Percentiles rank a stretch among this genome's conserved stretches.
Conservation (phyloP, 2,113 vertebrate species). For the Bambusicola thoracicus region DNA sequence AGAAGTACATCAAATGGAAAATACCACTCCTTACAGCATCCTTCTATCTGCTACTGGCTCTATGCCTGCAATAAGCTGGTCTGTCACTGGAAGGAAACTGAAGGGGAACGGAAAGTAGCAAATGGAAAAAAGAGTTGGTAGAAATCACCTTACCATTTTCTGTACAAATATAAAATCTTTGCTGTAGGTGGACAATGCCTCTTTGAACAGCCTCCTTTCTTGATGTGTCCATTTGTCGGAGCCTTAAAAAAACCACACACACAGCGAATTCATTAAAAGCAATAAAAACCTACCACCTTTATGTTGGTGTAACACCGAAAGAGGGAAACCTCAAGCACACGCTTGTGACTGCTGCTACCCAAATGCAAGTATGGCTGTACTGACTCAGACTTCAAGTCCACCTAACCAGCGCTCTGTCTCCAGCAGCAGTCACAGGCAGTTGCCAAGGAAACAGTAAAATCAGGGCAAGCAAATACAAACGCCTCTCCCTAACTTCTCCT, state of each 20-base stretch:
- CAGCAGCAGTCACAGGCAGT: neutral
- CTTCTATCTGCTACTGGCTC: neutral
- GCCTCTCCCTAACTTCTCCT: neutral
- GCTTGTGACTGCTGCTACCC: neutral
- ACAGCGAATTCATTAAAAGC: neutral
- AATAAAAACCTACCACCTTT: neutral
- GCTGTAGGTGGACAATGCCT: constrained; percentile 85
- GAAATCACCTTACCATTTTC: constrained; percentile 80
- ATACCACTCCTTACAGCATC: rapidly evolving
- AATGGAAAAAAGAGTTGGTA: neutral
- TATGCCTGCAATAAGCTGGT: neutral
- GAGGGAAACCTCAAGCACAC: neutral
- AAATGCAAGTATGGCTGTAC: neutral
- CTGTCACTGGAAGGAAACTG: neutral
- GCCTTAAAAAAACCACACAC: constrained; percentile 72
- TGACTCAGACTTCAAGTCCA: neutral
- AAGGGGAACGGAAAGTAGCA: neutral
- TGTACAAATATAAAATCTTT: constrained; percentile 91
- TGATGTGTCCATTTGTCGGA: constrained; percentile 87
- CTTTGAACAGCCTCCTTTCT: constrained; percentile 85
- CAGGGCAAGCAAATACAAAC: neutral
- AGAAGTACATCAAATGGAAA: neutral
- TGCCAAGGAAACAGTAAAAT: constrained; percentile 27
- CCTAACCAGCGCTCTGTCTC: neutral
- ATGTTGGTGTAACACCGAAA: neutral